These are phyloP conservation scores for Patella ulyssiponensis DNA, from an alignment of 2,888 invertebrate genomes.

Conservation along the genomic window DNA sequence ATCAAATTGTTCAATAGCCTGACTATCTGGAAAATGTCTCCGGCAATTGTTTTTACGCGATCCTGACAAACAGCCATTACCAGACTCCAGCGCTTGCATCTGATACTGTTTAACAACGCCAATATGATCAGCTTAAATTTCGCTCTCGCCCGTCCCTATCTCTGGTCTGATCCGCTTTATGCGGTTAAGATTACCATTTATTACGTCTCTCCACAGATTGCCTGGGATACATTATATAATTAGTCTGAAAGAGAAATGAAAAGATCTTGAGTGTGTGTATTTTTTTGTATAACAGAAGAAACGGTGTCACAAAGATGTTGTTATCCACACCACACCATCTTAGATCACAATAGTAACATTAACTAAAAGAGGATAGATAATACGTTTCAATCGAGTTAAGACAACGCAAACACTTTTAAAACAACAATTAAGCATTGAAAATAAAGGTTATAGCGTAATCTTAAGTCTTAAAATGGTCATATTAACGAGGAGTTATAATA, in stretches of 20 bases:
- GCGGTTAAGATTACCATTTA: not conserved
- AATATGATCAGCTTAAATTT: not conserved
- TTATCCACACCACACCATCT: no score
- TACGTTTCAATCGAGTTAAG: no score
- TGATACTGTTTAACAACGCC: not conserved
- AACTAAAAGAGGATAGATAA: no score
- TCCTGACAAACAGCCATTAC: conserved; percentile 11
- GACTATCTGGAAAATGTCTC: conserved; percentile 6
- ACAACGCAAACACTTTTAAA: no score
- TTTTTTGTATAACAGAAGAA: no score
- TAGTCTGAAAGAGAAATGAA: not conserved
- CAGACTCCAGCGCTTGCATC: not conserved
- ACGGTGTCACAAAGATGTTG: no score
- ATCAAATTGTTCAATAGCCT: conserved; percentile 2
- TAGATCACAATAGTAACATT: no score
- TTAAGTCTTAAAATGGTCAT: no score
- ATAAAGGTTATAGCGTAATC: no score
- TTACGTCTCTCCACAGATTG: not conserved
- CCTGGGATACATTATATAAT: not conserved
- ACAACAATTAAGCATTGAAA: no score
- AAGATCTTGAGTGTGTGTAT: no score
- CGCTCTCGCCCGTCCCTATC: not conserved
- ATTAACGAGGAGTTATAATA: no score
- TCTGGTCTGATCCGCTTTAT: not conserved
- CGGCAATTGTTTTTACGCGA: conserved; percentile 7